phyloP scores from a whole-genome alignment of 1,140 invertebrate species.

The Penaeus chinensis region DNA sequence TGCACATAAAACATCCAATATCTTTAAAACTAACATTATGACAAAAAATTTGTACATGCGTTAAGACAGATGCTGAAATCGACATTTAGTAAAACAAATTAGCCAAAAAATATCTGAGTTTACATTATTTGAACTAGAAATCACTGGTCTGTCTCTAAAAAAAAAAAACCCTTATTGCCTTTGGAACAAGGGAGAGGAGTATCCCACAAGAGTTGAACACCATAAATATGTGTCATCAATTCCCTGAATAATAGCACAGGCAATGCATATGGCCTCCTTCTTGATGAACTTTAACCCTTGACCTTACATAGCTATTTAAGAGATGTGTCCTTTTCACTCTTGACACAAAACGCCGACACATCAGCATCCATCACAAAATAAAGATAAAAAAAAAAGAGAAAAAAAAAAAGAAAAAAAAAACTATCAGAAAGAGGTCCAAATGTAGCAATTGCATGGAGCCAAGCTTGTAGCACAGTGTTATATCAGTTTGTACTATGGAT shows the following conservation, averaged over 20 bases:
- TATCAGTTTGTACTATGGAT: constrained; percentile 60
- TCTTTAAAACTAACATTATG: constrained; percentile 62
- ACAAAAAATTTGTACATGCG: constrained; percentile 62
- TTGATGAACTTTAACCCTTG: constrained; percentile 30
- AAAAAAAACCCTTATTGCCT: constrained; percentile 55
- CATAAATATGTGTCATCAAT: constrained; percentile 19
- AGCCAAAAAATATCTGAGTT: constrained; percentile 52
- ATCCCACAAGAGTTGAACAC: constrained; percentile 47
- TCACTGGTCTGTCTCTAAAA: constrained; percentile 49
- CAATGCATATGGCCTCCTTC: constrained; percentile 54
- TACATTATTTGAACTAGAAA: constrained; percentile 60
- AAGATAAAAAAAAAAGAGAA: not conserved
- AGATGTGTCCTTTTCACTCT: constrained; percentile 38
- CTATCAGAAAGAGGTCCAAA: constrained; percentile 50
- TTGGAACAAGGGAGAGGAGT: constrained; percentile 52
- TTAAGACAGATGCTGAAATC: constrained; percentile 60
- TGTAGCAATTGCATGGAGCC: constrained; percentile 61
- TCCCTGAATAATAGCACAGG: constrained; percentile 61
- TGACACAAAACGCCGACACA: constrained; percentile 48
- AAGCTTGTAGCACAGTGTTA: constrained; percentile 63
- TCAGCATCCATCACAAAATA: constrained; percentile 58
- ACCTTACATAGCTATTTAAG: constrained; percentile 37
- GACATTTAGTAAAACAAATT: constrained; percentile 56
- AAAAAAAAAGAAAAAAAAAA: constrained; percentile 9
- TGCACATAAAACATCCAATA: constrained; percentile 63